These are phyloP conservation scores for Pristionchus mayeri DNA, from an alignment of 2,888 invertebrate genomes.

Conservation along the genomic window DNA sequence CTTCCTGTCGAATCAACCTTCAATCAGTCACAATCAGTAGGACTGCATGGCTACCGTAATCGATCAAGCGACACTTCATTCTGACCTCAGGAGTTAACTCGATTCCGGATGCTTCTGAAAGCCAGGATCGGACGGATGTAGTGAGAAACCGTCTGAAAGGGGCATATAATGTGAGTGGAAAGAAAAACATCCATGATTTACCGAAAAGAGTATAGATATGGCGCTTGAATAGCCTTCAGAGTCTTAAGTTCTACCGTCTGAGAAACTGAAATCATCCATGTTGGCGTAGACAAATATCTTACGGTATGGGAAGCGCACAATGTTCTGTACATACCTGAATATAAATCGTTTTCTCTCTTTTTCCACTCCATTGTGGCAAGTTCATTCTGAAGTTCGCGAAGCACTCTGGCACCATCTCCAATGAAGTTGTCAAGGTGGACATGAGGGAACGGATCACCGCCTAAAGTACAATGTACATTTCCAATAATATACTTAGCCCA, in stretches of 20 bases:
- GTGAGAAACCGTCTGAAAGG: not conserved
- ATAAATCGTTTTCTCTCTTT: conserved; percentile 37
- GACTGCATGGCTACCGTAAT: not conserved
- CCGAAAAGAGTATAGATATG: conserved; percentile 34
- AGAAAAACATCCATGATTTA: not conserved
- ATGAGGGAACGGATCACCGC: conserved; percentile 15
- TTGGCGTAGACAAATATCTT: too few species aligned
- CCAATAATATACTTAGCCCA: not conserved
- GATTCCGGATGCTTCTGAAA: not conserved
- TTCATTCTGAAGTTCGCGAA: not conserved
- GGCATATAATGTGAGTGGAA: not conserved
- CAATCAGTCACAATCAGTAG: not conserved
- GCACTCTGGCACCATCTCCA: not conserved
- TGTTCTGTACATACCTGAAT: too few species aligned
- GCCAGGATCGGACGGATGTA: conserved; percentile 19
- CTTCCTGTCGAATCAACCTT: conserved; percentile 37
- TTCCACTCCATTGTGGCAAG: not conserved
- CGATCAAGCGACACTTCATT: too few species aligned
- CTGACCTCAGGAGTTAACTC: conserved; percentile 14
- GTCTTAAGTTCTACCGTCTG: conserved; percentile 27
- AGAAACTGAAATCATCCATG: too few species aligned
- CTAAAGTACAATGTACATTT: not conserved
- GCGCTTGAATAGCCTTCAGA: conserved; percentile 23
- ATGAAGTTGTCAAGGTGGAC: conserved; percentile 23
- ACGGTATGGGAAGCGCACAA: too few species aligned